Percentiles rank a stretch among this genome's conserved stretches.
These are phyloP conservation scores for Eulemur coronatus DNA, from an alignment of 2,797 vertebrate genomes.

Conservation along the genomic window DNA sequence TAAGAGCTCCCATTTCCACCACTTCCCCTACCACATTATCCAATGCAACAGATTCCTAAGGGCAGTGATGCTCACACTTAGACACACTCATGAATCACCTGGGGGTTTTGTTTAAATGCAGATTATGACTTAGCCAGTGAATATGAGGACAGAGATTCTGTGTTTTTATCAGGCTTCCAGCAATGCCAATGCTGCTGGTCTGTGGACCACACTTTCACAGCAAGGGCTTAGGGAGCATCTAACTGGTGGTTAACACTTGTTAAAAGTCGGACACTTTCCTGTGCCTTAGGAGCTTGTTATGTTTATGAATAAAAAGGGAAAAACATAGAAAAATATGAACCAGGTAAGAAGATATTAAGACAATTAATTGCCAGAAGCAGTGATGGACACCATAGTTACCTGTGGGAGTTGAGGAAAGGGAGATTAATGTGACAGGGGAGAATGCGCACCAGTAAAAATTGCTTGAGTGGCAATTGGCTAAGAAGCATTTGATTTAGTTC, in stretches of 20 bases:
- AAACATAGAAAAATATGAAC: neutral
- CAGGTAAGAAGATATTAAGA: neutral
- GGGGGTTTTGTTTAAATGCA: neutral
- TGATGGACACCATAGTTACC: neutral
- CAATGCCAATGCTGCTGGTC: neutral
- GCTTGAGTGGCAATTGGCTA: neutral
- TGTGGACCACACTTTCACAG: neutral
- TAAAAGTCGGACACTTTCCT: neutral
- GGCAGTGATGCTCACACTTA: neutral
- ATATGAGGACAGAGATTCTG: neutral
- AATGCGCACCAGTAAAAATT: neutral
- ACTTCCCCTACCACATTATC: neutral
- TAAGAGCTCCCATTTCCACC: neutral
- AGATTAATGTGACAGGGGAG: neutral
- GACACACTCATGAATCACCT: neutral
- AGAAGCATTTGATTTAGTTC: neutral
- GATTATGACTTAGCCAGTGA: neutral
- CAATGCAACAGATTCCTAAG: neutral
- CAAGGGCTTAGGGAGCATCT: neutral
- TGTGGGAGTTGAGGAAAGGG: neutral
- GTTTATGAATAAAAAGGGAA: neutral
- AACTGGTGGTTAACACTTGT: neutral
- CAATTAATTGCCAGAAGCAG: neutral
- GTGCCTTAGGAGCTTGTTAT: neutral
- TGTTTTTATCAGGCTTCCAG: neutral